Evolutionary conservation across 92 coral and sea anemone genomes (phyloP), one percentile per base, ranked within the genome.

Genomic region (Heteractis magnifica): DNA sequence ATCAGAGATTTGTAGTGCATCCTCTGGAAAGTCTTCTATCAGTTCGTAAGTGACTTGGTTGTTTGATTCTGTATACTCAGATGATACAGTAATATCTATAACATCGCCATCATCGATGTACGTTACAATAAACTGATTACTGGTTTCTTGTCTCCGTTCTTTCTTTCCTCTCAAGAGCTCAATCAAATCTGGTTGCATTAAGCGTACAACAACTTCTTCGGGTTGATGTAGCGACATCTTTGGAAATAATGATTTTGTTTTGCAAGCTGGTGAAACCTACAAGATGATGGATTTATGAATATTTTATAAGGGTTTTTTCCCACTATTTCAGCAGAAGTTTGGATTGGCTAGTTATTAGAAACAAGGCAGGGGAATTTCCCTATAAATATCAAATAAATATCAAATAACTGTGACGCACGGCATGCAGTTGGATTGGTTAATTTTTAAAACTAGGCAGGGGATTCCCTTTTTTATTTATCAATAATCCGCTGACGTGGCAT

Each of bases 11-110:
- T 23, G 11, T 77, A 0, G 26, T 26, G 1, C 81, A 12, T 81
- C 78, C 19, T 78, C 68, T 3, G 94, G 91, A 10, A 93, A 72
- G 15, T 86, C 79, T 55, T 91, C 79, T 6, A 86, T 71, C 55
- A 91, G 49, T 76, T 86, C 84, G 80, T 84, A 90, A 15, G 19
- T 26, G 49, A 68, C 73, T 20, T 68, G 73, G 14, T 68, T 68
- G 49, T 4, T 12, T 68, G 48, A 4, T 11, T 68, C 73, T 21
- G 73, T 41, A 23, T 68, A 4, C 73, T 20, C 73, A 68, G 71
- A 64, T 26, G 44, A 68, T 9, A 26, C 73, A 68, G 49, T 26
- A 8, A 68, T 26, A 68, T 68, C 73, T 68, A 68, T 19, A 68
- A 68, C 73, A 20, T 68, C 48, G 1, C 73, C 73, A 20, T 68